Base-by-base conservation (phyloP, 2,797 vertebrate species). In the Nyctibius grandis region DNA sequence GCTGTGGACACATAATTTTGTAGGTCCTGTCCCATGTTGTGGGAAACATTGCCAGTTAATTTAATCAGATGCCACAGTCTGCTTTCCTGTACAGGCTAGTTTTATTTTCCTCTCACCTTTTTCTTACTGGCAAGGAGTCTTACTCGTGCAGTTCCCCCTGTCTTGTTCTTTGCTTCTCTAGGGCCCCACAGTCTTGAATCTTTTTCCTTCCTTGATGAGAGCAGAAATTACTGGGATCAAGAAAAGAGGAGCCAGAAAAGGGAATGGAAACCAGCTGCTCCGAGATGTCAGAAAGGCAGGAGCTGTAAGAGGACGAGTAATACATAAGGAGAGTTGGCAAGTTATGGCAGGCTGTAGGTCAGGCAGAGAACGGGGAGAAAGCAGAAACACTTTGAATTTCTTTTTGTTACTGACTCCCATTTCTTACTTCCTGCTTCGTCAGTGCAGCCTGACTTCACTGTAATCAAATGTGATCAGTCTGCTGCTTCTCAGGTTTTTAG, bases 251-350 rank as follows among this genome's bases (percentile, higher is more conserved):
- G 94, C 91, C 88, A 76, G 94, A 59, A 90, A 70, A 76, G 67
- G 51, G 91, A 96, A 96, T 96, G 91, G 88, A 94, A 96, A 95
- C 88, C 94, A 97, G 88, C 93, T 96, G 93, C 88, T 96, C 73
- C 23, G 80, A 95, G 88, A 88, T 88, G 94, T 94, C 77, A 86
- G 88, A 56, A 92, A 94, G 77, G 79, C 89, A 59, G 63, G 79
- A 89, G 60, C 82, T 94, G 76, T 50, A 51, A 94, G 63, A 87
- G 63, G 91, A 94, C 5, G 4, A 81, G 88, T 51, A 69, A 74
- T 74, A 21, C 19, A 7, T 84, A 42, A 79, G 44, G 77, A 70
- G 77, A 79, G 80, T 29, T 95, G 93, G 80, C 75, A 91, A 91
- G 69, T 89, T 78, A 75, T 80, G 85, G 44, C 78, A 88, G 59